Evolutionary conservation across 1,140 invertebrate species (phyloP).

Genomic region (Luehdorfia chinensis): DNA sequence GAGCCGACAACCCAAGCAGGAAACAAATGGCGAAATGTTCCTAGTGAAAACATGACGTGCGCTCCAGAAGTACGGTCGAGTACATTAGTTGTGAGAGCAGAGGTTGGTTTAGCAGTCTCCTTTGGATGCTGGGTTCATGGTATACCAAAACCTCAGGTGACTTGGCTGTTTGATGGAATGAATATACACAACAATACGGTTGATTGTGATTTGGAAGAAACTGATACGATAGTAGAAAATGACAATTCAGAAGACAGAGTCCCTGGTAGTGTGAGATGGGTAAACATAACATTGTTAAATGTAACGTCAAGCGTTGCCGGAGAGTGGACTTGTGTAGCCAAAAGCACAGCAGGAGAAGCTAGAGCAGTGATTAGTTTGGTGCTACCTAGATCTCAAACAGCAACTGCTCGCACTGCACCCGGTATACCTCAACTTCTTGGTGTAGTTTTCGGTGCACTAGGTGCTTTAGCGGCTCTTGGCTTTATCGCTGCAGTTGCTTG

Average conservation of each 20-base stretch:
- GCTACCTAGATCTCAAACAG: constrained; percentile 59
- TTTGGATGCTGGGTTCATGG: constrained; percentile 89
- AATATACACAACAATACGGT: constrained; percentile 63
- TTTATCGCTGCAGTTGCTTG: constrained; percentile 63
- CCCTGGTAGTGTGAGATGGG: constrained; percentile 66
- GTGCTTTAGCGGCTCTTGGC: constrained; percentile 54
- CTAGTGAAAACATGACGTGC: constrained; percentile 65
- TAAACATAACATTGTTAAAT: constrained; percentile 70
- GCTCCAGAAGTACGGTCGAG: constrained; percentile 65
- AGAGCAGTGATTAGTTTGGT: constrained; percentile 69
- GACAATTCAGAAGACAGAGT: constrained; percentile 56
- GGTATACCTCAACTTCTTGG: constrained; percentile 70
- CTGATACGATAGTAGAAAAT: constrained; percentile 55
- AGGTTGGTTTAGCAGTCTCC: constrained; percentile 74
- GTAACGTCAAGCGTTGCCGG: constrained; percentile 70
- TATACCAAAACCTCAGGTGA: constrained; percentile 89
- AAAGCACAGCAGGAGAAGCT: constrained; percentile 62
- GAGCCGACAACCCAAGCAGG: constrained; percentile 62
- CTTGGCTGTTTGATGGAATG: constrained; percentile 88
- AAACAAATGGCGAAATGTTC: constrained; percentile 61
- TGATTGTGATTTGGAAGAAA: constrained; percentile 69
- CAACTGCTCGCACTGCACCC: constrained; percentile 61
- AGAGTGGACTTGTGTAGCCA: constrained; percentile 71
- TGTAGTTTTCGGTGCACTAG: constrained; percentile 67
- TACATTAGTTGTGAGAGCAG: constrained; percentile 65